Conservation (phyloP, 1,140 invertebrate species). For the Campoletis sonorensis region DNA sequence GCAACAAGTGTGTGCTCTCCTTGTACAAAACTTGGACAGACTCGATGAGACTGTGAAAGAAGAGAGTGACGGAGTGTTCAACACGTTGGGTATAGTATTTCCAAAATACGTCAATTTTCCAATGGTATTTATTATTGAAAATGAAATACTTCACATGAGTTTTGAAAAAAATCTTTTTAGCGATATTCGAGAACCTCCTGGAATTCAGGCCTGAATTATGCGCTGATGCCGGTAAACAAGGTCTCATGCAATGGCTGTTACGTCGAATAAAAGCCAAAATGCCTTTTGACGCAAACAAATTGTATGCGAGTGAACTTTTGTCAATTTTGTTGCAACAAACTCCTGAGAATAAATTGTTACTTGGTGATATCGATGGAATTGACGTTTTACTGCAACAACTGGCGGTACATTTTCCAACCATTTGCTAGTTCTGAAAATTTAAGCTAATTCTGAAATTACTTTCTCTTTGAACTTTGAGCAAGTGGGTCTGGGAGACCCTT, state of each 20-base stretch:
- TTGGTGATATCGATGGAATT: conserved; percentile 96
- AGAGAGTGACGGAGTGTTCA: conserved; percentile 97
- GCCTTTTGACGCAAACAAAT: conserved; percentile 96
- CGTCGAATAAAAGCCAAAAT: conserved; percentile 91
- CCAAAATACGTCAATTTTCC: not conserved
- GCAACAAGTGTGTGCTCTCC: conserved; percentile 92
- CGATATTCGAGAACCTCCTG: conserved; percentile 93
- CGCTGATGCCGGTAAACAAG: conserved; percentile 90
- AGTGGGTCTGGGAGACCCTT: conserved; percentile 23
- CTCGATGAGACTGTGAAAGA: conserved; percentile 96
- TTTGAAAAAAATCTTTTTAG: too few species aligned
- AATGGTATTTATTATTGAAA: not conserved
- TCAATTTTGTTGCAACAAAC: conserved; percentile 96
- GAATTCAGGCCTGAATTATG: conserved; percentile 93
- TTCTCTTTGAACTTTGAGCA: not conserved
- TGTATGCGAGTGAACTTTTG: conserved; percentile 97
- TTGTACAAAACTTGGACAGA: conserved; percentile 95
- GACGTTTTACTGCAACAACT: conserved; percentile 97
- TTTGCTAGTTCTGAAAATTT: too few species aligned
- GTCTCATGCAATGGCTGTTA: conserved; percentile 94
- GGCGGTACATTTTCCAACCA: conserved; percentile 79
- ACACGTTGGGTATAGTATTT: conserved; percentile 86
- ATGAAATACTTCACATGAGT: conserved; percentile 11
- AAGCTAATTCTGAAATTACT: too few species aligned
- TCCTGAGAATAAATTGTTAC: conserved; percentile 87